phyloP scores from a whole-genome alignment of 1,140 invertebrate genomes.

The Telenomus remus region DNA sequence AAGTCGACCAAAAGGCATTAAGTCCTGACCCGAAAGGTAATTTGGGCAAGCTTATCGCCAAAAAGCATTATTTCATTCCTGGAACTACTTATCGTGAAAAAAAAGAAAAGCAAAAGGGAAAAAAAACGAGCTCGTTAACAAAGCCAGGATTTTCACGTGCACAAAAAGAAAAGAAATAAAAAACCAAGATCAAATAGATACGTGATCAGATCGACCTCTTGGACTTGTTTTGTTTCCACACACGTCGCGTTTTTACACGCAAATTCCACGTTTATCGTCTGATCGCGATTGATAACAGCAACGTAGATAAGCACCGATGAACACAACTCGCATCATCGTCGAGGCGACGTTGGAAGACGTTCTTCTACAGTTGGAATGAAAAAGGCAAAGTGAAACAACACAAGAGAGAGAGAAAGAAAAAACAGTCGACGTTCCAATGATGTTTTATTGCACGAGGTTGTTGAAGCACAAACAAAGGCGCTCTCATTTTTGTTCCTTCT shows the following conservation, averaged over 20 bases:
- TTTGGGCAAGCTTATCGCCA: slow-evolving; percentile 17
- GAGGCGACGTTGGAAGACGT: too few relatives aligned
- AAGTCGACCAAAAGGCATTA: slow-evolving; percentile 6
- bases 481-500: neutral
- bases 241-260: slow-evolving; percentile 47
- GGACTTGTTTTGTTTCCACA: slow-evolving; percentile 56
- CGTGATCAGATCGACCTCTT: slow-evolving; percentile 49
- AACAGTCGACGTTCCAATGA: too few relatives aligned
- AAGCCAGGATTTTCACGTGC: slow-evolving; percentile 30
- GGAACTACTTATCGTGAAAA: slow-evolving; percentile 29
- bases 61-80: slow-evolving; percentile 20
- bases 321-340: slow-evolving; percentile 11
- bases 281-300: slow-evolving; percentile 49
- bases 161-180: slow-evolving; percentile 12
- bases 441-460: too few relatives aligned
- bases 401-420: too few relatives aligned
- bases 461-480: neutral
- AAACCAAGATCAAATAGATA: slow-evolving; percentile 35
- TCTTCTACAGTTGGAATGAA: too few relatives aligned
- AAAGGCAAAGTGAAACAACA: too few relatives aligned
- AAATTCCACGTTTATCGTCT: slow-evolving; percentile 44
- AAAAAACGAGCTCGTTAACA: slow-evolving; percentile 17
- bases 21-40: neutral
- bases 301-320: slow-evolving; percentile 36
- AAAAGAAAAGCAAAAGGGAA: slow-evolving; percentile 17